A percentile compares a stretch with the other conserved stretches of the same genome.
Conservation (phyloP, 1,140 invertebrate genomes). For the Asobara japonica region DNA sequence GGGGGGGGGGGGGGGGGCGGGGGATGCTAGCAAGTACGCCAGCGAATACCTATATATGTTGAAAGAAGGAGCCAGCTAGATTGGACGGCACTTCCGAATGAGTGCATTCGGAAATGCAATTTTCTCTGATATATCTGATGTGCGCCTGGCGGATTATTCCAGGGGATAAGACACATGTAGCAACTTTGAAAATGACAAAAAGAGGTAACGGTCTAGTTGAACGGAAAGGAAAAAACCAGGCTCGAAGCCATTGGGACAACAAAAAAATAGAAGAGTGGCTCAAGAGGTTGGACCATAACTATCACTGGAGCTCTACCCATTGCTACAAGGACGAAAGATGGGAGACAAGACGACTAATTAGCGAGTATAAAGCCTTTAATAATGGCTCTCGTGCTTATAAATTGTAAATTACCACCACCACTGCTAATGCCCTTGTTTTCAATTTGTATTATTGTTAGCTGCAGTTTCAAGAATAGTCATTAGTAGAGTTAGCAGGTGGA, state of each 20-base stretch:
- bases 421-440: too few relatives aligned
- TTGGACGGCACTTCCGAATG: slow-evolving; percentile 33
- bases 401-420: background rate
- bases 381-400: slow-evolving; percentile 28
- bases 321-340: slow-evolving; percentile 2
- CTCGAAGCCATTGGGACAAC: background rate
- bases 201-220: background rate
- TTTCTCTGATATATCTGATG: slow-evolving; percentile 30
- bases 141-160: slow-evolving; percentile 13
- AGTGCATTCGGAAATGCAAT: slow-evolving; percentile 35
- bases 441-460: too few relatives aligned
- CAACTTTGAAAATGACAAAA: slow-evolving; percentile 3
- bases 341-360: slow-evolving; percentile 32
- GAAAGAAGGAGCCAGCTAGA: slow-evolving; percentile 12
- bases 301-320: background rate
- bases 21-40: background rate
- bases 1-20: too few relatives aligned
- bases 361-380: slow-evolving; percentile 35
- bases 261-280: background rate
- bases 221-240: background rate
- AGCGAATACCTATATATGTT: slow-evolving; percentile 5
- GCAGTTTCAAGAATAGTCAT: too few relatives aligned
- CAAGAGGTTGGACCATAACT: background rate
- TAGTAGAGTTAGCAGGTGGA: too few relatives aligned
- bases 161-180: slow-evolving; percentile 9